Percentiles rank a stretch among this genome's conserved stretches.
Conservation (phyloP, 1,140 invertebrate genomes). For the Leptinotarsa defecta region DNA sequence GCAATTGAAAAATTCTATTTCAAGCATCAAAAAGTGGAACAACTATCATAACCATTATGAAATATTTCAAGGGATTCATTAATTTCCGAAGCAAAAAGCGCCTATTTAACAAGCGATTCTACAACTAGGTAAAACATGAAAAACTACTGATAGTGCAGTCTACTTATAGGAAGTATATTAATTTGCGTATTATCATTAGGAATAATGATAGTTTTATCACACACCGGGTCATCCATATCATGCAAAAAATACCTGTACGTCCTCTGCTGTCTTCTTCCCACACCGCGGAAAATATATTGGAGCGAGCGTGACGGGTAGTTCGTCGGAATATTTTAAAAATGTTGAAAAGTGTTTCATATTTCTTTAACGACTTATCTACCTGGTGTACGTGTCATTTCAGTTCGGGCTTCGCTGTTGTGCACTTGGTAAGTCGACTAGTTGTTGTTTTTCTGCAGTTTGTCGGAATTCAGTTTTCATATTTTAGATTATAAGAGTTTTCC, state of each 20-base stretch:
- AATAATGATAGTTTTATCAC: constrained; percentile 24
- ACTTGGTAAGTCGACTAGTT: constrained; percentile 8
- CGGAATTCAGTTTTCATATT: not conserved
- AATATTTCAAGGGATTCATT: not conserved
- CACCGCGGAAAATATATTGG: not conserved
- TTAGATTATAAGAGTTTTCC: not conserved
- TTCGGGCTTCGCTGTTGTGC: not conserved
- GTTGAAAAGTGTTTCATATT: constrained; percentile 23
- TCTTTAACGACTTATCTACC: constrained; percentile 15
- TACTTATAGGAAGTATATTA: constrained; percentile 30
- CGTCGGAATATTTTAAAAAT: constrained; percentile 21
- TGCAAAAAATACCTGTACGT: constrained; percentile 12
- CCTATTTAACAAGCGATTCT: constrained; percentile 5
- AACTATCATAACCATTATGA: not conserved
- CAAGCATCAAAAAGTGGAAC: no score
- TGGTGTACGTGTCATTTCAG: constrained; percentile 22
- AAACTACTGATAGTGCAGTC: constrained; percentile 23
- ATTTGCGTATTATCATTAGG: constrained; percentile 30
- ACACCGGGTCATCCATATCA: constrained; percentile 15
- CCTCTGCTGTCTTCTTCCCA: constrained; percentile 12
- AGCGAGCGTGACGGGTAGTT: constrained; percentile 11
- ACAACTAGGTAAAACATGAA: constrained; percentile 25
- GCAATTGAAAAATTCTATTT: no score
- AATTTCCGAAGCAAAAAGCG: not conserved
- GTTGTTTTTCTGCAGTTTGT: no score